phyloP scores from a whole-genome alignment of 2,888 invertebrate species.

The Euproctis similis region DNA sequence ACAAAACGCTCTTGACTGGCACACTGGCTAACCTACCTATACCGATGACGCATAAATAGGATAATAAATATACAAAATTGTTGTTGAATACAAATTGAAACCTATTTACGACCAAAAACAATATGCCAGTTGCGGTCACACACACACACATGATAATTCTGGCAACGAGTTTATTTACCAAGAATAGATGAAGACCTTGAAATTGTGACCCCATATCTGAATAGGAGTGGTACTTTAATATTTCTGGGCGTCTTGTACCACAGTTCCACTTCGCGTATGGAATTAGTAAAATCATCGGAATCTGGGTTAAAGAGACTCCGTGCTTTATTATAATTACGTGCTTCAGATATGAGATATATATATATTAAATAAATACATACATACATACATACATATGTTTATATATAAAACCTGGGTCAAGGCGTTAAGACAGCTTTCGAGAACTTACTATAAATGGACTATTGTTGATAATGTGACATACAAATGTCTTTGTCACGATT shows the following conservation, averaged over 20 bases:
- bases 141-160: no score
- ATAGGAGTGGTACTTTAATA: conserved; percentile 27
- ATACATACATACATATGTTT: no score
- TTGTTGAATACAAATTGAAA: conserved; percentile 14
- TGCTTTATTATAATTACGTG: conserved; percentile 74
- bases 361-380: no score
- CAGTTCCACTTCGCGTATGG: conserved; percentile 47
- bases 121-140: conserved; percentile 25
- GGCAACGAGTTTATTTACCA: conserved; percentile 24
- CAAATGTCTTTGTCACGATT: conserved; percentile 47
- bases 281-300: conserved; percentile 57
- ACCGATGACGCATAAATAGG: conserved; percentile 16
- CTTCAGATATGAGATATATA: conserved; percentile 67
- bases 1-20: conserved; percentile 1
- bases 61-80: conserved; percentile 14
- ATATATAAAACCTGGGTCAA: conserved; percentile 60
- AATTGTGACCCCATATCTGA: conserved; percentile 26
- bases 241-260: conserved; percentile 32
- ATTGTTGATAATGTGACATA: conserved; percentile 39
- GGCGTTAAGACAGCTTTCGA: conserved; percentile 70
- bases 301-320: conserved; percentile 63
- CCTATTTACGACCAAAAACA: conserved; percentile 18
- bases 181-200: conserved; percentile 34
- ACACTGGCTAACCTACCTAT: conserved; percentile 1
- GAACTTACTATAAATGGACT: conserved; percentile 56